A percentile compares a stretch with the other conserved stretches of the same genome.
These are phyloP conservation scores for Piaya cayana DNA, from an alignment of 2,113 vertebrate genomes.

Conservation along the genomic window DNA sequence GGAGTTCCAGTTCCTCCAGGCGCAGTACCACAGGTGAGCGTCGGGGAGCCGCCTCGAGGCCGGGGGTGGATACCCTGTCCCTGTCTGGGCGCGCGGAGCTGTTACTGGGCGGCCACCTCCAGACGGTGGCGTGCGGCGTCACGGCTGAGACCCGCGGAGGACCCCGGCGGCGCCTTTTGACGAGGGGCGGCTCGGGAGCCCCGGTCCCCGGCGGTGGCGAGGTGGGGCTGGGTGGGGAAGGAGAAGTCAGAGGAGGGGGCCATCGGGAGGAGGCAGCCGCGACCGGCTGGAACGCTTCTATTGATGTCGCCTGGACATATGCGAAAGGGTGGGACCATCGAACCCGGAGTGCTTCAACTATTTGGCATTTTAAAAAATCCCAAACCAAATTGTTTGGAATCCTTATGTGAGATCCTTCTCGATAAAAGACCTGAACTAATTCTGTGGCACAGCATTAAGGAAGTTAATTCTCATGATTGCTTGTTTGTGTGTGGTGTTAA, in stretches of 20 bases:
- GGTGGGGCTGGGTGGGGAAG: background rate
- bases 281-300: too few relatives aligned
- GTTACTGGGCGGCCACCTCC: conserved; percentile 67
- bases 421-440: background rate
- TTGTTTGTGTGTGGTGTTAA: background rate
- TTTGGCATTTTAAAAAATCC: fast-evolving
- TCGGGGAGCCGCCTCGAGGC: background rate
- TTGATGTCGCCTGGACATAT: fast-evolving
- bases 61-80: background rate
- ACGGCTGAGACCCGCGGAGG: conserved; percentile 43
- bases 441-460: background rate
- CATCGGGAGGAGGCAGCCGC: fast-evolving
- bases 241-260: background rate
- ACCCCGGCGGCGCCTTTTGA: background rate
- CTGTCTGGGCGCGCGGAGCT: background rate
- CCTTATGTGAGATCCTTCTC: fast-evolving
- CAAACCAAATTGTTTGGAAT: too few relatives aligned
- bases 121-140: conserved; percentile 83
- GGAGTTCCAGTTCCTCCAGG: conserved; percentile 95
- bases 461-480: background rate
- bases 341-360: fast-evolving
- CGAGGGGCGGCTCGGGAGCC: background rate
- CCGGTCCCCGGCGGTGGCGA: background rate
- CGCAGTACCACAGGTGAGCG: conserved; percentile 94
- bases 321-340: fast-evolving